These are phyloP conservation scores for Oscheius myriophilus DNA, from an alignment of 2,888 invertebrate species.

Conservation along the genomic window DNA sequence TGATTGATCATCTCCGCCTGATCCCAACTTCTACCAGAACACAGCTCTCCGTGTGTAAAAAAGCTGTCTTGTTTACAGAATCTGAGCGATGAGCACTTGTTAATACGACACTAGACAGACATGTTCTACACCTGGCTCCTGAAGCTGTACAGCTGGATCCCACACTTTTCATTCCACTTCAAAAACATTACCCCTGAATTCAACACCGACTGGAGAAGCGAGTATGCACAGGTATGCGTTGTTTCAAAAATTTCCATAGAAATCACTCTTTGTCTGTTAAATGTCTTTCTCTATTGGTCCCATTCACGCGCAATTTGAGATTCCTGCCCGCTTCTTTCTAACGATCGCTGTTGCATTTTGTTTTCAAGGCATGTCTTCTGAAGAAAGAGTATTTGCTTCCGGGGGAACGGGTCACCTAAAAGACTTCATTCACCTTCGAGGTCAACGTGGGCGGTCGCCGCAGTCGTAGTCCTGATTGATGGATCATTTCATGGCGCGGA, in stretches of 20 bases:
- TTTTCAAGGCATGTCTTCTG: too few species aligned
- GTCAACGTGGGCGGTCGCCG: background rate
- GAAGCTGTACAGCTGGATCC: constrained; percentile 46
- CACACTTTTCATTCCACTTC: constrained; percentile 62
- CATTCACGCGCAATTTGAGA: too few species aligned
- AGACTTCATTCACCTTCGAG: too few species aligned
- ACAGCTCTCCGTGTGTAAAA: background rate
- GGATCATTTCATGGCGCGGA: constrained; percentile 14
- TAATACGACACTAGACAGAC: background rate
- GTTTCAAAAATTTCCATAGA: too few species aligned
- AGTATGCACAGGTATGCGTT: constrained; percentile 56
- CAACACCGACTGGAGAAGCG: constrained; percentile 51
- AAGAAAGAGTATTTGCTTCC: too few species aligned
- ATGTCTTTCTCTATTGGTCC: too few species aligned
- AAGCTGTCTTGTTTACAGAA: background rate
- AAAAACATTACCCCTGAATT: constrained; percentile 52
- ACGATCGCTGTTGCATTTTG: too few species aligned
- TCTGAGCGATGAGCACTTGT: background rate
- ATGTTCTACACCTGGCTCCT: constrained; percentile 19
- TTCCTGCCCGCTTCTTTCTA: too few species aligned
- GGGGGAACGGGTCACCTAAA: too few species aligned
- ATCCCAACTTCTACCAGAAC: background rate
- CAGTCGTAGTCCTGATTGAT: constrained; percentile 26
- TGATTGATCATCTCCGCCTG: constrained; percentile 15
- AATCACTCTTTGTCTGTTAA: too few species aligned